Conservation (phyloP, 2,797 vertebrate genomes). For the Sylvia borin region DNA sequence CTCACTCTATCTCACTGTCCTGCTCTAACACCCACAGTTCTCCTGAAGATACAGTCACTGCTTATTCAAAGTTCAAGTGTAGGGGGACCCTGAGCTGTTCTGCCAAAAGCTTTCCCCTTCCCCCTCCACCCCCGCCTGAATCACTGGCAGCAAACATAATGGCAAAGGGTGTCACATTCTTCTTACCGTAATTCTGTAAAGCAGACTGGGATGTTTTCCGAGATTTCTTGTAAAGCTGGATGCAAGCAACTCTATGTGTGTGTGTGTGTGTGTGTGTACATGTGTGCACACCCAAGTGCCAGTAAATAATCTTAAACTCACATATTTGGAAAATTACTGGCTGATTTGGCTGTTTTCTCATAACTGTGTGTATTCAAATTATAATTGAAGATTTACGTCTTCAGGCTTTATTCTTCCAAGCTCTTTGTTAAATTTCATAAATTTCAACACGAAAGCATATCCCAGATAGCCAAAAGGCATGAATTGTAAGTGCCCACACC, state of each 20-base stretch:
- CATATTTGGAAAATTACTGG: slow-evolving; percentile 25
- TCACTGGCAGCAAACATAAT: slow-evolving; percentile 55
- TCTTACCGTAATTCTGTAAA: slow-evolving; percentile 68
- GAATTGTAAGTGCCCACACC: slow-evolving; percentile 29
- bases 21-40: slow-evolving; percentile 65
- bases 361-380: slow-evolving; percentile 15
- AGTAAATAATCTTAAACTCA: slow-evolving; percentile 55
- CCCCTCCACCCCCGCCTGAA: slow-evolving; percentile 54
- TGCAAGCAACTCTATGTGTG: neutral
- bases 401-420: neutral
- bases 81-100: slow-evolving; percentile 46
- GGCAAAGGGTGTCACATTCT: slow-evolving; percentile 62
- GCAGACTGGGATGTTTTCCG: slow-evolving; percentile 37
- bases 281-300: neutral
- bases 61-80: slow-evolving; percentile 70
- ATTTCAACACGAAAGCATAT: neutral
- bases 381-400: neutral
- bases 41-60: slow-evolving; percentile 61
- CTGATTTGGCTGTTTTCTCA: slow-evolving; percentile 1
- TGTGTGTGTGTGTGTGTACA: neutral
- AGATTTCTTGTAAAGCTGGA: slow-evolving; percentile 66
- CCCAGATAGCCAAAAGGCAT: slow-evolving; percentile 26
- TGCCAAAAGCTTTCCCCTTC: slow-evolving; percentile 54
- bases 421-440: neutral
- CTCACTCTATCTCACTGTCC: slow-evolving; percentile 56